Percentiles rank a stretch among this genome's conserved stretches.
phyloP scores from a whole-genome alignment of 2,113 vertebrate genomes.

The Hypomesus transpacificus region DNA sequence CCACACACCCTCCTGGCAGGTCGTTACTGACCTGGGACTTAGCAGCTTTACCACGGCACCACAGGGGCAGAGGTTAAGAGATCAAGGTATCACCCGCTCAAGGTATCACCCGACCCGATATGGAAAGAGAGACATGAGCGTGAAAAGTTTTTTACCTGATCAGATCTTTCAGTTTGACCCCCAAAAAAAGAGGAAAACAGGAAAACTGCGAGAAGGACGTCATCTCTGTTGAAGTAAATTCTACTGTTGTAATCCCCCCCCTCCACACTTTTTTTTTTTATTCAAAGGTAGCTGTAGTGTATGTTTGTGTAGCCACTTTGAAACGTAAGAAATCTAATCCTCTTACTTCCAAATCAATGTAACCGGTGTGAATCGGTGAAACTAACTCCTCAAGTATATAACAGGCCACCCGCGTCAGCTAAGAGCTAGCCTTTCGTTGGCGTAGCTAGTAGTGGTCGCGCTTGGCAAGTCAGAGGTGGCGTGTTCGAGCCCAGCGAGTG shows the following conservation, averaged over 20 bases:
- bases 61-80: slow-evolving; percentile 42
- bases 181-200: slow-evolving; percentile 2
- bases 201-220: slow-evolving; percentile 30
- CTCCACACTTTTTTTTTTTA: slow-evolving; percentile 27
- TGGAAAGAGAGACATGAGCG: background rate
- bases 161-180: slow-evolving; percentile 13
- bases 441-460: no score
- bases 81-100: background rate
- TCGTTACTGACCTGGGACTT: slow-evolving; percentile 49
- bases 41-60: slow-evolving; percentile 20
- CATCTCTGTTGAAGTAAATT: slow-evolving; percentile 20
- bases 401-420: no score
- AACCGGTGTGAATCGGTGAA: no score
- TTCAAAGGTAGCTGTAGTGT: slow-evolving; percentile 52
- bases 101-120: background rate
- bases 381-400: no score
- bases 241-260: slow-evolving; percentile 35
- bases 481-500: no score
- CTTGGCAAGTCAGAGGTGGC: no score
- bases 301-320: slow-evolving; percentile 50
- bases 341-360: background rate
- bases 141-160: slow-evolving; percentile 5
- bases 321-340: slow-evolving; percentile 35
- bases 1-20: slow-evolving; percentile 21
- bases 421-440: no score